Percentiles rank a stretch among this genome's conserved stretches.
These are phyloP conservation scores for Rynchops niger DNA, from an alignment of 2,113 vertebrate species.

Conservation along the genomic window DNA sequence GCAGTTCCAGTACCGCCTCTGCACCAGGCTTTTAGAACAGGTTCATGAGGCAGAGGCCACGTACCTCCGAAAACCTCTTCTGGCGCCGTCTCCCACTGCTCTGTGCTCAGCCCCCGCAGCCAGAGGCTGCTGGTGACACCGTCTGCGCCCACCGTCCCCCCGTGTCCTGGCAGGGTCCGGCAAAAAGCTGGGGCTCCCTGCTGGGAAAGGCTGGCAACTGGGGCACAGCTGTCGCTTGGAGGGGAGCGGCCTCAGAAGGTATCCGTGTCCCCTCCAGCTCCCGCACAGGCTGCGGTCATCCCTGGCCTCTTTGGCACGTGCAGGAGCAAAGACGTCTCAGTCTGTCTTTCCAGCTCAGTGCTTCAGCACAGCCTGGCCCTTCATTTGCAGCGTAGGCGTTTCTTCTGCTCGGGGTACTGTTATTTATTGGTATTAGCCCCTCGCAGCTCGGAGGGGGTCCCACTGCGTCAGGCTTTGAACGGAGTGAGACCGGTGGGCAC, in stretches of 20 bases:
- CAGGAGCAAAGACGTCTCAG: background rate
- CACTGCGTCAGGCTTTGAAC: background rate
- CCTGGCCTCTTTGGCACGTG: background rate
- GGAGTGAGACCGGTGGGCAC: background rate
- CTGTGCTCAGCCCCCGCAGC: background rate
- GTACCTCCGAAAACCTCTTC: background rate
- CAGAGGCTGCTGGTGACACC: background rate
- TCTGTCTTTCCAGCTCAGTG: background rate
- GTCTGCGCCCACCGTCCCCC: no score
- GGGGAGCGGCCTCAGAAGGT: background rate
- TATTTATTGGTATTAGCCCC: background rate
- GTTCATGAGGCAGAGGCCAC: background rate
- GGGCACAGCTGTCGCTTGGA: rapidly evolving
- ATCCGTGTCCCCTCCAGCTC: rapidly evolving
- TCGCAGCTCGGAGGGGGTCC: background rate
- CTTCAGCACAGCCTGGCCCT: background rate
- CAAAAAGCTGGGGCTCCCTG: background rate
- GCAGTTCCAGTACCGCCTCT: background rate
- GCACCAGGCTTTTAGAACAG: background rate
- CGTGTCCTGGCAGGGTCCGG: rapidly evolving
- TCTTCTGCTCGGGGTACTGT: background rate
- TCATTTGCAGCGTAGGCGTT: background rate
- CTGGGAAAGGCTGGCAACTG: rapidly evolving
- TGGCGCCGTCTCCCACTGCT: background rate
- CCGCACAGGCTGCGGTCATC: background rate